Evolutionary conservation across 2,888 invertebrate genomes (phyloP).

Genomic region (Zaprionus lineosus): DNA sequence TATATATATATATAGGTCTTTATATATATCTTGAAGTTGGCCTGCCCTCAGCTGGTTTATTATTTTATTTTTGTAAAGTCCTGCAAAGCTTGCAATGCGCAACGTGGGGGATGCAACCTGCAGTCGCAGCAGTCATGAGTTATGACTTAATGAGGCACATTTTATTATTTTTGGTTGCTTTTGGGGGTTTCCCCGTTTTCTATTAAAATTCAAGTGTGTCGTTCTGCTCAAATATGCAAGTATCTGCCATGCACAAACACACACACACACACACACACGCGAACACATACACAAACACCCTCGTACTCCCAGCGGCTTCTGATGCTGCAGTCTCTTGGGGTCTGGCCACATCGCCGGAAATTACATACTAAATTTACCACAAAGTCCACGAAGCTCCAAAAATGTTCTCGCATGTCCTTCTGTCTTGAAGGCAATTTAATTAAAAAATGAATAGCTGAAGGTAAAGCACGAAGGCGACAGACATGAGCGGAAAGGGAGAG

Average conservation of each 20-base stretch:
- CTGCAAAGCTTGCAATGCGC: no score
- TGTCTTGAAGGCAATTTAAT: conserved; percentile 45
- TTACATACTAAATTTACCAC: conserved; percentile 70
- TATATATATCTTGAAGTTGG: neutral
- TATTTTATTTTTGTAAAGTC: conserved; percentile 47
- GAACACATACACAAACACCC: no score
- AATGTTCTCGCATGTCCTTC: conserved; percentile 36
- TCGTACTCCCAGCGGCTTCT: neutral
- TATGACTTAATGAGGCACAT: conserved; percentile 61
- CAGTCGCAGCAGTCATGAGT: conserved; percentile 52
- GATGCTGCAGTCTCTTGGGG: neutral
- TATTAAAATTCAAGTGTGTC: conserved; percentile 74
- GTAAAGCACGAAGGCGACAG: no score
- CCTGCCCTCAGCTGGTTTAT: conserved; percentile 37
- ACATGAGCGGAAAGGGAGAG: no score
- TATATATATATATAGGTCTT: neutral
- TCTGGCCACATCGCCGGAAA: conserved; percentile 49
- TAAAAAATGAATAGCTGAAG: conserved; percentile 46
- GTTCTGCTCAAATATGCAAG: conserved; percentile 42
- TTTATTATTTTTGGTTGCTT: conserved; percentile 6
- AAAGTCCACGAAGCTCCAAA: conserved; percentile 53
- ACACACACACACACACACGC: no score
- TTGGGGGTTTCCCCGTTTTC: conserved; percentile 36
- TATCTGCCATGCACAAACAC: neutral
- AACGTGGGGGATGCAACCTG: no score